A percentile compares a stretch with the other conserved stretches of the same genome.
Evolutionary conservation across 2,797 vertebrate genomes (phyloP).

Genomic region (Etheostoma nigrum): DNA sequence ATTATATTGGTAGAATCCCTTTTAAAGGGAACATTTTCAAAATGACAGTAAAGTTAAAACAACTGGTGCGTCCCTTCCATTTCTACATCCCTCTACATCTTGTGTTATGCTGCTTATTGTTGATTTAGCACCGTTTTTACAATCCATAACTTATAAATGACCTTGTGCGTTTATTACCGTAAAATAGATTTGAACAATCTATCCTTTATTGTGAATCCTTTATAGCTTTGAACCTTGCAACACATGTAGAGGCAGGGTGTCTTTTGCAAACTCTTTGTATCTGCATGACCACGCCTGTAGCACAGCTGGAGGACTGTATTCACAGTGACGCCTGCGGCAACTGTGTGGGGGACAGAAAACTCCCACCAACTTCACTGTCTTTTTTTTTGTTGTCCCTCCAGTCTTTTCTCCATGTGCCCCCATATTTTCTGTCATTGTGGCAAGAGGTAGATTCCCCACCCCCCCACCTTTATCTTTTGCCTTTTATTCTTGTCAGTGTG

Average conservation of each 20-base stretch:
- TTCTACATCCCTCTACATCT: neutral
- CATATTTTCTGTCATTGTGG: conserved; percentile 16
- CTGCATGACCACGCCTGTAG: conserved; percentile 13
- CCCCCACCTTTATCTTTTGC: neutral
- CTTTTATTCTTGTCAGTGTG: conserved; percentile 8
- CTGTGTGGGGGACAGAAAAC: conserved; percentile 6
- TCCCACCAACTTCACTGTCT: conserved; percentile 1
- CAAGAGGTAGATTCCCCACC: neutral
- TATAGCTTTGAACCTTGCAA: conserved; percentile 1
- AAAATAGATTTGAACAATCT: neutral
- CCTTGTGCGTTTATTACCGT: neutral
- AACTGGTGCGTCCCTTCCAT: neutral
- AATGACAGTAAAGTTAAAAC: neutral
- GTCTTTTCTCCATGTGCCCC: neutral
- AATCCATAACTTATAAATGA: no score
- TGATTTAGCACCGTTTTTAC: neutral
- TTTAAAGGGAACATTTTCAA: neutral
- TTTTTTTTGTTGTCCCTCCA: conserved; percentile 10
- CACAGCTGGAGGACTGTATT: conserved; percentile 47
- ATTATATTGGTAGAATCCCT: neutral
- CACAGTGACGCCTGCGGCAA: conserved; percentile 25
- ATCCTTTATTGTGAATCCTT: neutral
- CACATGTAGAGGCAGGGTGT: neutral
- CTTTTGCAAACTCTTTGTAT: conserved; percentile 12
- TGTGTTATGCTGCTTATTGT: neutral